Conservation (phyloP, 2,888 invertebrate species). For the Netelia inedita region DNA sequence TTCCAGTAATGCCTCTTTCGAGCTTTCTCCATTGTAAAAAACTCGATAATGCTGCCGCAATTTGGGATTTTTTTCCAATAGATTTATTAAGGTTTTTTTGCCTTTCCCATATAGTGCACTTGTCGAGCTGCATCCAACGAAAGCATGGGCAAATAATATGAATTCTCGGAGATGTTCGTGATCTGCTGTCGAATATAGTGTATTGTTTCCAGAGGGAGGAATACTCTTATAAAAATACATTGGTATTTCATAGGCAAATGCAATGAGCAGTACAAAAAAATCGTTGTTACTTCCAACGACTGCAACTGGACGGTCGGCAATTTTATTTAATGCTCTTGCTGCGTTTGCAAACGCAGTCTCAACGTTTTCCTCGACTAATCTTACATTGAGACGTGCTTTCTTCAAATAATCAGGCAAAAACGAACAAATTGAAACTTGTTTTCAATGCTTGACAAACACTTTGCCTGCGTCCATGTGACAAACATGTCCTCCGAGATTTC, state of each 20-base stretch:
- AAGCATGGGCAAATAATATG: slow-evolving; percentile 52
- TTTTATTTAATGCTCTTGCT: slow-evolving; percentile 21
- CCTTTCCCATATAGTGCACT: slow-evolving; percentile 54
- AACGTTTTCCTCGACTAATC: slow-evolving; percentile 65
- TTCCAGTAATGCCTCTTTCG: slow-evolving; percentile 11
- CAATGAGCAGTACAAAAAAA: slow-evolving; percentile 60
- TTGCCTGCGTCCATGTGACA: slow-evolving; percentile 60
- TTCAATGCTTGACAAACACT: slow-evolving; percentile 67
- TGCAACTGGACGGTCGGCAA: neutral
- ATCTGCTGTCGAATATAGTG: slow-evolving; percentile 39
- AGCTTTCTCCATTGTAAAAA: slow-evolving; percentile 29
- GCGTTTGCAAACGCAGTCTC: slow-evolving; percentile 64
- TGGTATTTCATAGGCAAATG: slow-evolving; percentile 4
- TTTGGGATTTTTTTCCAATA: slow-evolving; percentile 27
- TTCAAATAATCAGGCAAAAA: slow-evolving; percentile 59
- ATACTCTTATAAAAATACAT: neutral
- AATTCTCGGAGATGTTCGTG: slow-evolving; percentile 42
- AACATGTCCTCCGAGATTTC: slow-evolving; percentile 58
- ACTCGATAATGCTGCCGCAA: neutral
- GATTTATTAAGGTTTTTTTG: slow-evolving; percentile 42
- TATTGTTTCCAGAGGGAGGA: neutral
- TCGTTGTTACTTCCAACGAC: slow-evolving; percentile 64
- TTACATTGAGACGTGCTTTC: slow-evolving; percentile 34
- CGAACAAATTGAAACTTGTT: slow-evolving; percentile 69
- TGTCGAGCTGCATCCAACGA: slow-evolving; percentile 58